phyloP scores from a whole-genome alignment of 1,140 invertebrate genomes.

The Drosophila erecta region DNA sequence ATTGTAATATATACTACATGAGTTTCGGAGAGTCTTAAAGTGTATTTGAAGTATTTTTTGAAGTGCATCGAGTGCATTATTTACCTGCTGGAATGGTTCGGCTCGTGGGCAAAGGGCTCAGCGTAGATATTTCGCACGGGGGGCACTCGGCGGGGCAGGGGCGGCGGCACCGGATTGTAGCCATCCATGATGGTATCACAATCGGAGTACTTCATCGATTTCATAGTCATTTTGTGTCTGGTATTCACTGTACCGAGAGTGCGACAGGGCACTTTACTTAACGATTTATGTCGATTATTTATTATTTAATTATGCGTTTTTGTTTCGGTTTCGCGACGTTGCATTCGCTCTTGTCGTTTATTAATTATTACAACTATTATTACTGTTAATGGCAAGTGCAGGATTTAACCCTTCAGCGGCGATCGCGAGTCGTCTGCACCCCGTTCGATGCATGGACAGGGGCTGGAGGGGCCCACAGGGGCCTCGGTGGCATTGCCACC shows the following conservation, averaged over 20 bases:
- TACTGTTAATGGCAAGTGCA: constrained; percentile 54
- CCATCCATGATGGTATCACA: constrained; percentile 86
- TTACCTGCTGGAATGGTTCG: constrained; percentile 85
- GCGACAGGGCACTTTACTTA: constrained; percentile 34
- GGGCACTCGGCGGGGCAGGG: constrained; percentile 85
- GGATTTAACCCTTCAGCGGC: constrained; percentile 4
- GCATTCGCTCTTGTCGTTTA: constrained; percentile 2
- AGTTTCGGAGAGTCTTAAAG: background rate
- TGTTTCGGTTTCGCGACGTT: background rate
- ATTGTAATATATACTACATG: background rate
- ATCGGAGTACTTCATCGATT: constrained; percentile 85
- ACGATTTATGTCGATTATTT: constrained; percentile 46
- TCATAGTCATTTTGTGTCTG: constrained; percentile 83
- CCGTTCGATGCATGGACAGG: constrained; percentile 22
- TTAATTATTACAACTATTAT: constrained; percentile 40
- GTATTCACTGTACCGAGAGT: constrained; percentile 24
- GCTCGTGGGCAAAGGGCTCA: constrained; percentile 86
- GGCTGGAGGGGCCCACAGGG: constrained; percentile 39
- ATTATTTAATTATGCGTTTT: constrained; percentile 35
- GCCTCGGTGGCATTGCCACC: constrained; percentile 46
- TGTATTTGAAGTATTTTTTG: background rate
- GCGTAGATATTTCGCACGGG: constrained; percentile 86
- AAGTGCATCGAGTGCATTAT: constrained; percentile 18
- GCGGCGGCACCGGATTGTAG: constrained; percentile 86
- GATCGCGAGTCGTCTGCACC: constrained; percentile 23